Percentiles rank a stretch among this genome's conserved stretches.
phyloP scores from a whole-genome alignment of 1,140 invertebrate genomes.

The Zaprionus ornatus region DNA sequence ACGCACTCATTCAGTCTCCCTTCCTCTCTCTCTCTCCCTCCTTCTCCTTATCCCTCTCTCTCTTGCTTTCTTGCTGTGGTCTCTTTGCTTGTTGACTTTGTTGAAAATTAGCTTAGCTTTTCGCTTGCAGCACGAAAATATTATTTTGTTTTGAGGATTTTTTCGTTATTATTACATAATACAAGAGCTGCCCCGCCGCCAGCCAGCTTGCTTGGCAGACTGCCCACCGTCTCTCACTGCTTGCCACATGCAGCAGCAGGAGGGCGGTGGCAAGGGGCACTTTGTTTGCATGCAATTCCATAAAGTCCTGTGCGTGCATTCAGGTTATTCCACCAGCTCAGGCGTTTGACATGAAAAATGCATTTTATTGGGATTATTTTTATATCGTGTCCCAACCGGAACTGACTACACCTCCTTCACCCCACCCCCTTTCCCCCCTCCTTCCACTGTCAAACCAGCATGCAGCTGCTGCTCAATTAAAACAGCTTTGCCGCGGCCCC shows the following conservation, averaged over 20 bases:
- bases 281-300: slow-evolving; percentile 80
- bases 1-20: slow-evolving; percentile 2
- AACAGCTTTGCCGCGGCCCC: slow-evolving; percentile 29
- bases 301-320: slow-evolving; percentile 81
- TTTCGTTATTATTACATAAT: slow-evolving; percentile 66
- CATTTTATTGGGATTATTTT: slow-evolving; percentile 83
- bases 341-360: slow-evolving; percentile 82
- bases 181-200: slow-evolving; percentile 19
- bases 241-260: background rate
- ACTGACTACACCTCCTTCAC: slow-evolving; percentile 4
- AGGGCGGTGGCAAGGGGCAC: slow-evolving; percentile 5
- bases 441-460: background rate
- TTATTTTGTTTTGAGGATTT: slow-evolving; percentile 42
- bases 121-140: slow-evolving; percentile 30
- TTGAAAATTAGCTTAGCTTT: slow-evolving; percentile 64
- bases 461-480: slow-evolving; percentile 48
- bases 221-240: background rate
- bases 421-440: background rate
- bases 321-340: slow-evolving; percentile 79
- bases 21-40: background rate
- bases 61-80: slow-evolving; percentile 28
- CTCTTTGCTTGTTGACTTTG: slow-evolving; percentile 40
- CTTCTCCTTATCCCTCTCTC: slow-evolving; percentile 16
- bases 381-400: slow-evolving; percentile 57
- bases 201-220: background rate